Conservation (phyloP, 2,113 vertebrate genomes). For the Callaeas wilsoni region DNA sequence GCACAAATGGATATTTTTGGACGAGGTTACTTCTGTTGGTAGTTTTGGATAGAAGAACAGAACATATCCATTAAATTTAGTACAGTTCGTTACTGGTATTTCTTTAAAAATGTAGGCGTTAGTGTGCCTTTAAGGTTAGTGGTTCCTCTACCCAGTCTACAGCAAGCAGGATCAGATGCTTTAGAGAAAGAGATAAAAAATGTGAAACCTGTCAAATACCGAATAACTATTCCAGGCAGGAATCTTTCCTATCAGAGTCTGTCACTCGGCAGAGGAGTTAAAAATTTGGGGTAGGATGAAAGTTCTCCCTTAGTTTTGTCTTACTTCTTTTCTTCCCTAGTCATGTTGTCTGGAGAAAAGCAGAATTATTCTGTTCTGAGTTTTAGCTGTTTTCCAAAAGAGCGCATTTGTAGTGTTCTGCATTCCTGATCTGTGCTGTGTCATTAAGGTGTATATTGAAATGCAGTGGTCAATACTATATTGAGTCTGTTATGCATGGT, state of each 20-base stretch:
- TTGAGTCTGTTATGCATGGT: not conserved
- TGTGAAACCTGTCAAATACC: not conserved
- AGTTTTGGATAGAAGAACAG: not conserved
- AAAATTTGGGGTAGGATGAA: not conserved
- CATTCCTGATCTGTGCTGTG: not conserved
- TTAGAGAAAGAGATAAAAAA: not conserved
- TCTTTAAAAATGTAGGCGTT: not conserved
- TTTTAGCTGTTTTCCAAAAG: not conserved
- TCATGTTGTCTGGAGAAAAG: not conserved
- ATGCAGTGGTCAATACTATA: not conserved
- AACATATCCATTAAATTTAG: not conserved
- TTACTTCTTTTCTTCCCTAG: not conserved
- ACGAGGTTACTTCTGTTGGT: not conserved
- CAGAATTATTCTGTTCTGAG: not conserved
- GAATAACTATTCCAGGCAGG: not conserved
- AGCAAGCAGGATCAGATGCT: not conserved
- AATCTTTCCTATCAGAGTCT: not conserved
- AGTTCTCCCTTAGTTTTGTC: not conserved
- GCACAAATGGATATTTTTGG: not conserved
- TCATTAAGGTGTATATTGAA: not conserved
- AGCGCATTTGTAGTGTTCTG: not conserved
- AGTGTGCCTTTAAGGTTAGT: not conserved
- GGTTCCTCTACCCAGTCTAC: not conserved
- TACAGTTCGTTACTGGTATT: not conserved
- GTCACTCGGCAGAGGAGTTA: not conserved